Base-by-base conservation (phyloP, 2,797 vertebrate genomes). In the Enteromius unitaeniatus region DNA sequence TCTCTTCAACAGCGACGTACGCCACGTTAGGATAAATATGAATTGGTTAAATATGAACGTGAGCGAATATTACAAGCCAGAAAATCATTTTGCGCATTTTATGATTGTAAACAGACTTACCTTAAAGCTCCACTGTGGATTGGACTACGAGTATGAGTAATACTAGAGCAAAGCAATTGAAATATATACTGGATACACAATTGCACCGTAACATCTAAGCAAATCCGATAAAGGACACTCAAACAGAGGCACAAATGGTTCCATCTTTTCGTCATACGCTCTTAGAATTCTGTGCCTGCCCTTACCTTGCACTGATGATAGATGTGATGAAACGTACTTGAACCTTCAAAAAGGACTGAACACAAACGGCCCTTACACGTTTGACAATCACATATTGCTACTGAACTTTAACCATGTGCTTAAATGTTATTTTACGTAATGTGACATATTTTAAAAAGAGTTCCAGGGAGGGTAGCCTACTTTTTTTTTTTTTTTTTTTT, bases 21-120 rank as follows among this genome's bases (percentile, higher is more conserved):
- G 74, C 84, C 23, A 84, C 85, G 40, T 74, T 84, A 79, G 55
- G 80, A 84, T 87, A 86, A 78, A 89, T 87, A 86, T 84, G 76
- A 73, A 62, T 14, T 45, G 84, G 78, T 86, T 89, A 86, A 84
- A 86, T 85, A 82, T 87, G 81, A 85, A 31, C 79, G 53, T n/a
- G 31, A 84, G 85, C 88, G 21, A 87, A 88, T 82, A 91, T 86
- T 87, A 90, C 87, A 91, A 85, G 79, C 89, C 81, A 81, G 79
- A 42, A 84, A 80, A 81, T 83, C 10, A 26, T 81, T 79, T 64
- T 70, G 47, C 19, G 13, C 42, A 28, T 40, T 77, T 88, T 86
- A 79, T 51, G 84, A 78, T 60, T 81, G 80, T 85, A 80, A 85
- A 83, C 53, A 84, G 72, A 85, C 77, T 85, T 84, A 80, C 85